Evolutionary conservation across 2,888 invertebrate species (phyloP), one percentile per base, ranked within the genome.

Genomic region (Hydropsyche betteni): DNA sequence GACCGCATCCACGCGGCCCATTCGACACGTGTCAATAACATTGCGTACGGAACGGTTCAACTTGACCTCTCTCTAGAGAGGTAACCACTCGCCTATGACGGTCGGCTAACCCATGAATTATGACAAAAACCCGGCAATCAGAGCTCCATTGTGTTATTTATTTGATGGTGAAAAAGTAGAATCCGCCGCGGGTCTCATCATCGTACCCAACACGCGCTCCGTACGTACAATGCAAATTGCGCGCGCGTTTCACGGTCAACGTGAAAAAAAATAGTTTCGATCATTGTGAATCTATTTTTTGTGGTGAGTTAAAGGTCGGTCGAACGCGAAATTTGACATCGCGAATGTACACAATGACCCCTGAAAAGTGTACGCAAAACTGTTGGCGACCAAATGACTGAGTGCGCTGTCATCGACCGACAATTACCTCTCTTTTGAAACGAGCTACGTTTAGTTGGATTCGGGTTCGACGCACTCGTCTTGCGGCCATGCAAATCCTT

Each of bases 101-200:
- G 74, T 69, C 74, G 69, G 71, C 71, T 71, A 71, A 71, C 71
- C 71, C 58, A 61, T 38, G 72, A 58, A 72, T 72, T 55, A 72
- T 58, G 72, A 72, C 72, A 72, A 38, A 72, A 58, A 72, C 55
- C 36, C 14, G 58, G 52, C 53, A 53, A 52, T 52, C 70, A 52
- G 33, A 70, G n/a, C 53, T 34, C 51, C 70, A 53, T 70, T 53
- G 52, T 70, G 70, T 70, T 64, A 36, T 36, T 52, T 53, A 52
- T 51, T 53, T 34, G 70, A 53, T 12, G 52, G 51, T 24, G 69
- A 69, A 69, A 51, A 69, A 36, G 64, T 36, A 36, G 64, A 64
- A 64, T 64, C 61, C 61, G 2, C 16, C 12, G 34, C 12, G 12
- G 7, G 6, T 64, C 64, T 64, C 64, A 64, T 64, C 64, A 64